Evolutionary conservation across 2,797 vertebrate species (phyloP), one percentile per base, ranked within the genome.

Genomic region (Melanotaenia parkinsoni): DNA sequence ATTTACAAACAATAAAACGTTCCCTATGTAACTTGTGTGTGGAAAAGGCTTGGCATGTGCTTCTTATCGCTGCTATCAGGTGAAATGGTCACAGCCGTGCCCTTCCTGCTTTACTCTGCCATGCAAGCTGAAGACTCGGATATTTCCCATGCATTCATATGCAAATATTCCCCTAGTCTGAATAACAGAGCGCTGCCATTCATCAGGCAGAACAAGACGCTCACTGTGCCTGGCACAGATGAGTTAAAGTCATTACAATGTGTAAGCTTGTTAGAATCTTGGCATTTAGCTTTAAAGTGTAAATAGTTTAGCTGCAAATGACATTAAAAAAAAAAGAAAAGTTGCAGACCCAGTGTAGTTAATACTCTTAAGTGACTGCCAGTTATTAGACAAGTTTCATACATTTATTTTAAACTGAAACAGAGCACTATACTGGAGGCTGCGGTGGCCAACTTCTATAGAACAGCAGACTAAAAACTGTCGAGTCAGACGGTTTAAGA

Each of bases 171-270:
- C 18, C 24, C 74, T 69, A 72, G 62, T 63, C 24, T 32, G 75
- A 56, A 66, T 33, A 57, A 75, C 53, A 76, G 71, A 77, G 22
- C 28, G 59, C 59, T 51, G 70, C 68, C 61, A 75, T 86, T 88
- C 74, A 89, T 84, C 65, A 62, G 77, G 35, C 51, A 8, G 74
- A 83, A 91, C 79, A 86, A 69, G 59, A 76, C 59, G 0, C 62
- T 69, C 33, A 43, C 38, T 86, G 76, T 85, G 64, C 54, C 61
- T 20, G 26, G 74, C 67, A 43, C 73, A 72, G 14, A 72, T 65
- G 45, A 64, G 35, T 33, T 2, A 40, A 32, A 45, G 16, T 4
- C 11, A 35, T 58, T 4, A n/a, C 22, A 59, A 62, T 45, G 26
- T 60, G 26, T 26, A 11, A 0, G 22, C 56, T 37, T 35, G 0